These are phyloP conservation scores for Dolichotis patagonum DNA, from an alignment of 2,113 vertebrate species.

Conservation along the genomic window DNA sequence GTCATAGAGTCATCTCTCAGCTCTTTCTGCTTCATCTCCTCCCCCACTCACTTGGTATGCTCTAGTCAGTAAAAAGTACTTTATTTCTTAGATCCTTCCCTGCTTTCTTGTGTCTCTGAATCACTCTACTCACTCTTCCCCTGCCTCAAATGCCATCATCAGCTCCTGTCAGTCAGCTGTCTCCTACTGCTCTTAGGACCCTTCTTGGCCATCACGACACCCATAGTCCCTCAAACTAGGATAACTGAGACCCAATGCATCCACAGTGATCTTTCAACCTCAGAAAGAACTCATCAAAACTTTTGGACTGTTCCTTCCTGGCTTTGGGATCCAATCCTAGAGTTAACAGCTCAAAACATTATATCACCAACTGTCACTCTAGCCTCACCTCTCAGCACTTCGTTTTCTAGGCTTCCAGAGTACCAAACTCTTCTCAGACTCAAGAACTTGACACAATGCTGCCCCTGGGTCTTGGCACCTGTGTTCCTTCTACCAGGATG, in stretches of 20 bases:
- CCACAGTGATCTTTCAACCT: not conserved
- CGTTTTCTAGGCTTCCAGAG: not conserved
- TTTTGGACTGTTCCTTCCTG: not conserved
- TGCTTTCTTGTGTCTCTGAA: not conserved
- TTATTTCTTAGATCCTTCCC: not conserved
- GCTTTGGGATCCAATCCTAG: not conserved
- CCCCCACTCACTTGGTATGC: not conserved
- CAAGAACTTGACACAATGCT: not conserved
- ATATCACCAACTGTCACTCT: not conserved
- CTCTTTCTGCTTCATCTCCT: not conserved
- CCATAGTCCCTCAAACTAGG: not conserved
- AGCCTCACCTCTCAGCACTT: not conserved
- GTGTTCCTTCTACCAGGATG: not conserved
- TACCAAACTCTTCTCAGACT: not conserved
- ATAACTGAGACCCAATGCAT: not conserved
- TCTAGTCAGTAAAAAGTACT: not conserved
- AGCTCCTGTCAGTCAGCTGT: not conserved
- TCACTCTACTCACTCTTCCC: not conserved
- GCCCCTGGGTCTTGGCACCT: not conserved
- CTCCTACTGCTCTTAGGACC: not conserved
- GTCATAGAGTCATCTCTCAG: not conserved
- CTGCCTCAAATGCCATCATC: not conserved
- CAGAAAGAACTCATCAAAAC: not conserved
- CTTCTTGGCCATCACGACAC: not conserved
- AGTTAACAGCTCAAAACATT: not conserved